A percentile compares a stretch with the other conserved stretches of the same genome.
Evolutionary conservation across 2,888 invertebrate species (phyloP).

Genomic region (Cordylochernes scorpioides): DNA sequence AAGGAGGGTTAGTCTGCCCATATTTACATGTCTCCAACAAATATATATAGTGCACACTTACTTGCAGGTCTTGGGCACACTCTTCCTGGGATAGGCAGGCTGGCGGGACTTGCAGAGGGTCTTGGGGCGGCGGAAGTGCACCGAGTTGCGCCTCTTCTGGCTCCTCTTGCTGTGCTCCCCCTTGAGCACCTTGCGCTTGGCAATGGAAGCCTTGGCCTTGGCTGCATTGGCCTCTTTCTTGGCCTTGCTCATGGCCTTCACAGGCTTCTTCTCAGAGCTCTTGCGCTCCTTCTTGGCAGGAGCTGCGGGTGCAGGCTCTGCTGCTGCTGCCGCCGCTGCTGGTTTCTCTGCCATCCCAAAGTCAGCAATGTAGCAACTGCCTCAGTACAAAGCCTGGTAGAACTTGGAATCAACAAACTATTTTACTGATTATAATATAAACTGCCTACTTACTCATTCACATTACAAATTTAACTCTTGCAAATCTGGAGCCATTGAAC

Average conservation of each 20-base stretch:
- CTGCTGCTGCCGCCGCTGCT: slow-evolving; percentile 3
- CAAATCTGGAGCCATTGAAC: no score
- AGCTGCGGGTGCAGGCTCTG: slow-evolving; percentile 5
- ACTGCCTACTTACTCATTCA: no score
- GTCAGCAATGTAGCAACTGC: no score
- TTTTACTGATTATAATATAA: no score
- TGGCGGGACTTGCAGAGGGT: slow-evolving; percentile 67
- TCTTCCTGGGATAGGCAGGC: slow-evolving; percentile 84
- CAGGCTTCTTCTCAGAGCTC: slow-evolving; percentile 5
- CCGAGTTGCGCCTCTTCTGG: slow-evolving; percentile 73
- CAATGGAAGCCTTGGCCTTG: slow-evolving; percentile 11
- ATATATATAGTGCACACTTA: slow-evolving; percentile 23
- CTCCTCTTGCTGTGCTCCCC: slow-evolving; percentile 64
- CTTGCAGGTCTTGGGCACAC: slow-evolving; percentile 72
- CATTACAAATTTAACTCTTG: no score
- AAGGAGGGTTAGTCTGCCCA: slow-evolving; percentile 1
- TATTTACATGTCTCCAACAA: background rate
- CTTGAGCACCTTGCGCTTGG: slow-evolving; percentile 43
- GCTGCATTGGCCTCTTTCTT: slow-evolving; percentile 7
- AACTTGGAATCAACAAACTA: no score
- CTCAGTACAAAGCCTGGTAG: no score
- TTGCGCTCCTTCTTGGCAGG: slow-evolving; percentile 8
- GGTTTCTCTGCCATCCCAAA: no score
- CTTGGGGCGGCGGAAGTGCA: slow-evolving; percentile 80
- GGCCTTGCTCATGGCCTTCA: slow-evolving; percentile 3